These are phyloP conservation scores for Synergus itoensis DNA, from an alignment of 2,888 invertebrate genomes.

Conservation along the genomic window DNA sequence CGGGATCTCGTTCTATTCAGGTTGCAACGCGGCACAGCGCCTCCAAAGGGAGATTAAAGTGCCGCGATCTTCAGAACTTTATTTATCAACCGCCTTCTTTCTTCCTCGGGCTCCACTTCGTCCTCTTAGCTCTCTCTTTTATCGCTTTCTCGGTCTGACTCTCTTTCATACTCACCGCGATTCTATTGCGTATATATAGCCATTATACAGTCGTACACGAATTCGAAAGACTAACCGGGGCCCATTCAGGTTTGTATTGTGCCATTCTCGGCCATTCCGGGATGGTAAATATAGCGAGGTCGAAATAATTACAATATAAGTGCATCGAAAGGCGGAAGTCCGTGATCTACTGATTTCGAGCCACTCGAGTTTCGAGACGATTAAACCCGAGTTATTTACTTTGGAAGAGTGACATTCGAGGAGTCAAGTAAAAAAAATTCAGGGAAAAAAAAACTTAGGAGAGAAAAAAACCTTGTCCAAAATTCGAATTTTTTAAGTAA, in stretches of 20 bases:
- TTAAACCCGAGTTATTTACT: slow-evolving; percentile 8
- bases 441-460: too few relatives aligned
- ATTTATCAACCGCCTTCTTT: slow-evolving; percentile 70
- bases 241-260: slow-evolving; percentile 17
- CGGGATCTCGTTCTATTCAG: slow-evolving; percentile 64
- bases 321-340: slow-evolving; percentile 58
- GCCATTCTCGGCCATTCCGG: background rate
- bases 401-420: background rate
- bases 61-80: slow-evolving; percentile 70
- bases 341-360: background rate
- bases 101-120: slow-evolving; percentile 21
- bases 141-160: slow-evolving; percentile 47
- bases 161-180: slow-evolving; percentile 46
- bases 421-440: background rate
- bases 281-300: slow-evolving; percentile 25
- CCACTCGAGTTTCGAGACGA: slow-evolving; percentile 23
- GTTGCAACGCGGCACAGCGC: slow-evolving; percentile 64
- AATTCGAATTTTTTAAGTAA: too few relatives aligned
- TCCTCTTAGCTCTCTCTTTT: slow-evolving; percentile 45
- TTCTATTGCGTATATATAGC: slow-evolving; percentile 3
- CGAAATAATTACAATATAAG: slow-evolving; percentile 50
- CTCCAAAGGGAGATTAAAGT: slow-evolving; percentile 73
- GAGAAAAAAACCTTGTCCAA: too few relatives aligned
- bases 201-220: background rate
- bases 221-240: slow-evolving; percentile 28